phyloP scores from a whole-genome alignment of 2,113 vertebrate genomes.

The Jacana jacana region DNA sequence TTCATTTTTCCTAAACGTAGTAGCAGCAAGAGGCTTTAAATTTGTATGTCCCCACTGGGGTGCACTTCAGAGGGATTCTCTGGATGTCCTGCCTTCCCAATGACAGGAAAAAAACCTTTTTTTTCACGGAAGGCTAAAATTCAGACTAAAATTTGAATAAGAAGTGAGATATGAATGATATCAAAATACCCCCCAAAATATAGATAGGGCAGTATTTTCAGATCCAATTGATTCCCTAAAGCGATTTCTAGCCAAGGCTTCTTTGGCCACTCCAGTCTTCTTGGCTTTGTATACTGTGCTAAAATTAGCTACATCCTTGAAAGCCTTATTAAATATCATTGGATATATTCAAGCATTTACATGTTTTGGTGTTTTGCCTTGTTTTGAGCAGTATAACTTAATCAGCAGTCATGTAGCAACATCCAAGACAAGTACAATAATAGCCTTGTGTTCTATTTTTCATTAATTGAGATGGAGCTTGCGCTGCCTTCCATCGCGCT shows the following conservation, averaged over 20 bases:
- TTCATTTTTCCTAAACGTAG: not conserved
- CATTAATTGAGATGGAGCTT: slow-evolving; percentile 55
- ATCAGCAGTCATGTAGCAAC: slow-evolving; percentile 24
- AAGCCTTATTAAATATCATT: slow-evolving; percentile 26
- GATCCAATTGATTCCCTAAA: not conserved
- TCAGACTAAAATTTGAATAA: not conserved
- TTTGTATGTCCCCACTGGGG: not conserved
- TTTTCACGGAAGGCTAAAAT: not conserved
- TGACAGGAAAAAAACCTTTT: not conserved
- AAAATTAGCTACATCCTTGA: slow-evolving; percentile 35
- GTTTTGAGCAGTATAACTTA: slow-evolving; percentile 45
- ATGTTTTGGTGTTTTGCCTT: slow-evolving; percentile 46
- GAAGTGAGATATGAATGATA: not conserved
- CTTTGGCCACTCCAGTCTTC: not conserved
- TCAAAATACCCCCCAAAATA: not conserved
- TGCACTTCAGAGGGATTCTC: not conserved
- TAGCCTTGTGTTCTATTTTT: slow-evolving; percentile 35
- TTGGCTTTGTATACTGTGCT: not conserved
- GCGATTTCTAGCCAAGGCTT: not conserved
- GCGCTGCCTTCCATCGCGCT: not conserved
- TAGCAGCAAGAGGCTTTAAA: not conserved
- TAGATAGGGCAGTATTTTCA: not conserved
- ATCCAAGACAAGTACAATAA: slow-evolving; percentile 21
- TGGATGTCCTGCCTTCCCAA: not conserved
- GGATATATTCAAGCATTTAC: slow-evolving; percentile 6